Conservation (phyloP, 2,113 vertebrate genomes). For the Campylorhamphus procurvoides region DNA sequence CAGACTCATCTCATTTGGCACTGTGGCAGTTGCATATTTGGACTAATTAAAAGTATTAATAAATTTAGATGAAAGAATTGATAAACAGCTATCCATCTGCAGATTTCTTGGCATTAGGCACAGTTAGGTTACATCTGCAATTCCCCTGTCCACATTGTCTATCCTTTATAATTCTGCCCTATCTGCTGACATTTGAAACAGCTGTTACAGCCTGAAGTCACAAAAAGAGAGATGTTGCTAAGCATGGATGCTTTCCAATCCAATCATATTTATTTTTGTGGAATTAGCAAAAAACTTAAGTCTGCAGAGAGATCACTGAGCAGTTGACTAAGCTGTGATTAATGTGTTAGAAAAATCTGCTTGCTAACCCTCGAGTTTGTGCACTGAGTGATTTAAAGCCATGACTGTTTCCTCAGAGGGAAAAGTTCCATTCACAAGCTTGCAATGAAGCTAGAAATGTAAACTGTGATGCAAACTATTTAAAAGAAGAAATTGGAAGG, state of each 20-base stretch:
- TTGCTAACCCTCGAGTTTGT: neutral
- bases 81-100: slow-evolving; percentile 27
- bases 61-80: slow-evolving; percentile 21
- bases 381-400: neutral
- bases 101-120: neutral
- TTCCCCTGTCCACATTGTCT: slow-evolving; percentile 26
- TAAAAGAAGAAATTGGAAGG: neutral
- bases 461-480: neutral
- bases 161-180: slow-evolving; percentile 49
- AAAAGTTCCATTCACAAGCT: neutral
- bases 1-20: neutral
- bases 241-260: slow-evolving; percentile 23
- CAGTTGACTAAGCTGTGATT: neutral
- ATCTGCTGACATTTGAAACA: slow-evolving; percentile 61
- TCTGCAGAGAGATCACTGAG: slow-evolving; percentile 5
- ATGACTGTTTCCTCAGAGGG: neutral
- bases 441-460: neutral
- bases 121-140: slow-evolving; percentile 15
- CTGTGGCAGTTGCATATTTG: neutral
- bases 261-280: slow-evolving; percentile 6
- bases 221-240: slow-evolving; percentile 10
- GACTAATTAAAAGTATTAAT: slow-evolving; percentile 28
- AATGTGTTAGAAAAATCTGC: neutral
- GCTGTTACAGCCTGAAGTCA: slow-evolving; percentile 28
- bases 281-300: slow-evolving; percentile 1